Base-by-base conservation (phyloP, 2,888 invertebrate species). In the Cetonia aurata region DNA sequence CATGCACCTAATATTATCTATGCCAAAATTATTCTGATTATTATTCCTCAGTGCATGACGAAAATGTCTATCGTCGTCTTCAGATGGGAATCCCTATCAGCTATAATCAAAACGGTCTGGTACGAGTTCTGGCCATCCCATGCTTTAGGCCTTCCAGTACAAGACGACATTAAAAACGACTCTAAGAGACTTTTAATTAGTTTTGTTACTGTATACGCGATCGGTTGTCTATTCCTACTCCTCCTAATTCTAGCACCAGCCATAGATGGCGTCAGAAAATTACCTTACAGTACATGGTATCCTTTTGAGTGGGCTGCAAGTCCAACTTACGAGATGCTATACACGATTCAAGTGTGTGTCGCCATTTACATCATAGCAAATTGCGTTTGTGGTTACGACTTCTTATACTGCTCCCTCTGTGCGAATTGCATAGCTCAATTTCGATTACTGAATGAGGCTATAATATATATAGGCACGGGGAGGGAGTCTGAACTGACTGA, bases 301-400 rank as follows among this genome's bases (percentile, higher is more conserved):
- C 75, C 75, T 8, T 75, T 75, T 44, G 57, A 72, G 41, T 74
- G 67, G 67, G 52, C 56, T 10, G 2, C 8, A 37, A 73, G 71
- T 19, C 74, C 73, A 0, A 12, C 67, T 4, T 76, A 75, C 56
- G 75, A 76, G 71, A 69, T 74, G 9, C 44, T 75, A 6, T 76
- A 75, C 53, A 31, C 70, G 8, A 9, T 72, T 19, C 75, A 76
- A 71, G 57, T 70, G 1, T 59, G 75, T 13, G 62, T 66, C 9
- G 73, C 75, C 37, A 33, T 73, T 4, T 73, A 74, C 42, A 31
- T 74, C 6, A 52, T 73, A 6, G 67, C 75, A 3, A 62, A 72
- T 4, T 57, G 71, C 10, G 75, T 75, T 44, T 70, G 74, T 15
- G 74, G 74, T 4, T 73, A 76, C 57, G 76, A 76, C 59, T 71